Conservation (phyloP, 2,888 invertebrate species). For the Ligdia adustata region DNA sequence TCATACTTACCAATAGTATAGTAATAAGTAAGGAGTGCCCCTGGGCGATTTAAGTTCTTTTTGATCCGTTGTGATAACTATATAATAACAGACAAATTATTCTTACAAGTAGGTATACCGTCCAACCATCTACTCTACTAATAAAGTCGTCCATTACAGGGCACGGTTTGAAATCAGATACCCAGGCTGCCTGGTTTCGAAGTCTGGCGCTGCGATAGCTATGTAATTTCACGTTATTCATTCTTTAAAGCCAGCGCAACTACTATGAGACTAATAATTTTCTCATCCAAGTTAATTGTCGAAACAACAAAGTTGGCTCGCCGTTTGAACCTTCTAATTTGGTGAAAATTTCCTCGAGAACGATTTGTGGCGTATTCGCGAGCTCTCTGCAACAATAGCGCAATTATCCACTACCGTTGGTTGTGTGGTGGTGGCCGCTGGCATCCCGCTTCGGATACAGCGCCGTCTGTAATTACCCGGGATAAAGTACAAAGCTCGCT, state of each 20-base stretch:
- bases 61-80: no score
- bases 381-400: conserved; percentile 70
- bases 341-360: conserved; percentile 63
- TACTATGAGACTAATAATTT: conserved; percentile 65
- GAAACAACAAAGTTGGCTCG: conserved; percentile 64
- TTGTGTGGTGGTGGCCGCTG: conserved; percentile 63
- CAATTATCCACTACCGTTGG: conserved; percentile 77
- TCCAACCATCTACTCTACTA: no score
- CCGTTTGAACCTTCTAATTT: conserved; percentile 68
- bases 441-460: conserved; percentile 51
- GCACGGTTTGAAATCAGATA: conserved; percentile 15
- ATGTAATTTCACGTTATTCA: conserved; percentile 32
- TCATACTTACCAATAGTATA: no score
- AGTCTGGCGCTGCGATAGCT: conserved; percentile 23
- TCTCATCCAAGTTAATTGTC: conserved; percentile 70
- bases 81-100: no score
- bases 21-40: no score
- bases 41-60: no score
- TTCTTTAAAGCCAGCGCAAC: conserved; percentile 49
- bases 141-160: conserved; percentile 30
- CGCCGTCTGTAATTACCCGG: conserved; percentile 72
- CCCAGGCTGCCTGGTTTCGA: conserved; percentile 36
- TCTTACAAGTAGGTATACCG: no score
- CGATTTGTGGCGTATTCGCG: conserved; percentile 60
- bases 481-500: conserved; percentile 74